These are phyloP conservation scores for Chloropsis hardwickii DNA, from an alignment of 2,113 vertebrate species.

Conservation along the genomic window DNA sequence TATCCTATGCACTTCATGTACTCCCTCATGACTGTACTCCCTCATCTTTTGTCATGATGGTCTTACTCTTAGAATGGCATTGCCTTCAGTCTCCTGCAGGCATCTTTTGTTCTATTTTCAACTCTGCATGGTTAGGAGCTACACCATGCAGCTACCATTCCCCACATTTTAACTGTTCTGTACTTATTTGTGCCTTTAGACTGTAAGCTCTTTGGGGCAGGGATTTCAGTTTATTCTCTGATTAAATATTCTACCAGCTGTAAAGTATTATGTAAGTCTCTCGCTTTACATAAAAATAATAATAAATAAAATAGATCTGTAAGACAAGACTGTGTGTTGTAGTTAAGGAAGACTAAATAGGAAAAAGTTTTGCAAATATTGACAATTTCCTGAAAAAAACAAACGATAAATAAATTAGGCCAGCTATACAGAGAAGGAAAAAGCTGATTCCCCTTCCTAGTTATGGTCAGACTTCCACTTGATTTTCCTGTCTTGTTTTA, in stretches of 20 bases:
- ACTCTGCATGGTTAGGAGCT: not conserved
- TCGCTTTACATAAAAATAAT: not conserved
- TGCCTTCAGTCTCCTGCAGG: not conserved
- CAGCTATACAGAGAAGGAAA: not conserved
- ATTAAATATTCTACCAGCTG: constrained; percentile 21
- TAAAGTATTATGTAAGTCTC: constrained; percentile 45
- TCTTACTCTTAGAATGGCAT: not conserved
- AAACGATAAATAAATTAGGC: not conserved
- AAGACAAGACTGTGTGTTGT: constrained; percentile 44
- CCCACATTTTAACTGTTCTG: not conserved
- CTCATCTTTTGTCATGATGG: not conserved
- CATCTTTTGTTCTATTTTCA: not conserved
- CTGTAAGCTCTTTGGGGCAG: constrained; percentile 66
- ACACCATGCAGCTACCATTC: not conserved
- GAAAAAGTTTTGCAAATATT: not conserved
- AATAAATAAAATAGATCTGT: constrained; percentile 50
- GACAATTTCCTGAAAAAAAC: not conserved
- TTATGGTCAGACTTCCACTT: not conserved
- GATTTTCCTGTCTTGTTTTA: not conserved
- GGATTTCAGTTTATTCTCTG: not conserved
- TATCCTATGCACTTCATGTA: not conserved
- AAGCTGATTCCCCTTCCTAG: not conserved
- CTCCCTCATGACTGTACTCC: not conserved
- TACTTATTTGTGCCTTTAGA: constrained; percentile 44
- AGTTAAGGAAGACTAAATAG: constrained; percentile 29